These are phyloP conservation scores for Caenorhabditis drosophilae DNA, from an alignment of 2,888 invertebrate species.

Conservation along the genomic window DNA sequence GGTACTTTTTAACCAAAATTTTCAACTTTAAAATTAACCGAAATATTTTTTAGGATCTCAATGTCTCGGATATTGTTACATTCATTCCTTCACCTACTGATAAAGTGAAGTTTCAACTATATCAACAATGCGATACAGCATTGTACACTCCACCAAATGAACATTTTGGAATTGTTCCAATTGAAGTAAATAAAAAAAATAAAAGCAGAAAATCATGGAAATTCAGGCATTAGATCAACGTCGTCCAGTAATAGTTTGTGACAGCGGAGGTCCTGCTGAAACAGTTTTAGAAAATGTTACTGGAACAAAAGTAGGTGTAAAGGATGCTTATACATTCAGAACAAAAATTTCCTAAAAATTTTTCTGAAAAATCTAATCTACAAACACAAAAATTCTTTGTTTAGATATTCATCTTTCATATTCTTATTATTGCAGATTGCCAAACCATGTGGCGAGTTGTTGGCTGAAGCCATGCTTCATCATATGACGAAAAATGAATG, in stretches of 20 bases:
- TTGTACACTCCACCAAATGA: conserved; percentile 95
- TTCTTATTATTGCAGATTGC: conserved; percentile 52
- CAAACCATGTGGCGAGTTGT: conserved; percentile 58
- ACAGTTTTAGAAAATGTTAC: conserved; percentile 76
- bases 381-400: too few species aligned
- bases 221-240: conserved; percentile 84
- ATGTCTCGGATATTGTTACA: conserved; percentile 69
- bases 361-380: too few species aligned
- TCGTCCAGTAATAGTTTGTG: conserved; percentile 92
- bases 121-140: conserved; percentile 70
- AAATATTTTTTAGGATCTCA: conserved; percentile 51
- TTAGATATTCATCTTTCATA: not conserved
- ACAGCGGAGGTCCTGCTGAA: conserved; percentile 94
- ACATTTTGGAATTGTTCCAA: conserved; percentile 98
- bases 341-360: too few species aligned
- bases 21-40: not conserved
- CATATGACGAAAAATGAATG: conserved; percentile 64
- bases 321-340: too few species aligned
- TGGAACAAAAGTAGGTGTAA: conserved; percentile 69
- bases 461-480: conserved; percentile 64
- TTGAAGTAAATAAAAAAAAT: conserved; percentile 75
- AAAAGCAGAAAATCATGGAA: not conserved
- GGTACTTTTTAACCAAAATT: too few species aligned
- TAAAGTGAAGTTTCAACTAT: conserved; percentile 70
- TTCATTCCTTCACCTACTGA: conserved; percentile 72